Percentiles rank a stretch among this genome's conserved stretches.
Evolutionary conservation across 2,888 invertebrate species (phyloP).

Genomic region (Athalia cordata): DNA sequence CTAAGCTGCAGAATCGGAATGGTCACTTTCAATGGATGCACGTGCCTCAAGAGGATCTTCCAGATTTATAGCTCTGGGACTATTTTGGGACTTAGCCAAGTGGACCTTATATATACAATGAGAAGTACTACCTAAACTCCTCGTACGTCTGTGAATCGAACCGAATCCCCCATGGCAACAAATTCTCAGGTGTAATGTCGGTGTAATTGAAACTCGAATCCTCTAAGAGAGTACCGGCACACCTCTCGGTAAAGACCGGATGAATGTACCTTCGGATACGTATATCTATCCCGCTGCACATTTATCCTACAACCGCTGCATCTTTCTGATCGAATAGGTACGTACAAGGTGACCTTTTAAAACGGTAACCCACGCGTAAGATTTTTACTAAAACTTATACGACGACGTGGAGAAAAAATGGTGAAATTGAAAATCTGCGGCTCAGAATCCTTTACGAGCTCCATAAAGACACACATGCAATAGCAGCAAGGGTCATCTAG

Average conservation of each 20-base stretch:
- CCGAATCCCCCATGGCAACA: conserved; percentile 29
- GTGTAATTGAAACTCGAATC: conserved; percentile 37
- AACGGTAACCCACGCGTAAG: too few relatives aligned
- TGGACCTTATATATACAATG: conserved; percentile 43
- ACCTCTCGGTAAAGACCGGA: not conserved
- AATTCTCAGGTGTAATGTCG: conserved; percentile 37
- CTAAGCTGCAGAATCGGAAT: not conserved
- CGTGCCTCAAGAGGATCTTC: conserved; percentile 46
- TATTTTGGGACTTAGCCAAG: conserved; percentile 51
- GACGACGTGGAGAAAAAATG: too few relatives aligned
- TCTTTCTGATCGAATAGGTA: too few relatives aligned
- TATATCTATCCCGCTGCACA: not conserved
- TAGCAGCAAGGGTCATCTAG: too few relatives aligned
- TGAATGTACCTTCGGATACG: not conserved
- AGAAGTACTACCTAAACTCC: too few relatives aligned
- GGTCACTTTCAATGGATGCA: conserved; percentile 35
- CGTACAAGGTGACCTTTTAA: too few relatives aligned
- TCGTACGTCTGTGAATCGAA: not conserved
- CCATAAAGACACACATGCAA: too few relatives aligned
- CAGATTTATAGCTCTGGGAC: conserved; percentile 52
- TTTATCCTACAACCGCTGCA: not conserved
- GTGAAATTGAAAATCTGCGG: too few relatives aligned
- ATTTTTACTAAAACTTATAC: too few relatives aligned
- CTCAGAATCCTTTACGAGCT: too few relatives aligned
- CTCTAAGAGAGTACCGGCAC: not conserved